Conservation (phyloP, 2,888 invertebrate species). For the Patella ulyssiponensis region DNA sequence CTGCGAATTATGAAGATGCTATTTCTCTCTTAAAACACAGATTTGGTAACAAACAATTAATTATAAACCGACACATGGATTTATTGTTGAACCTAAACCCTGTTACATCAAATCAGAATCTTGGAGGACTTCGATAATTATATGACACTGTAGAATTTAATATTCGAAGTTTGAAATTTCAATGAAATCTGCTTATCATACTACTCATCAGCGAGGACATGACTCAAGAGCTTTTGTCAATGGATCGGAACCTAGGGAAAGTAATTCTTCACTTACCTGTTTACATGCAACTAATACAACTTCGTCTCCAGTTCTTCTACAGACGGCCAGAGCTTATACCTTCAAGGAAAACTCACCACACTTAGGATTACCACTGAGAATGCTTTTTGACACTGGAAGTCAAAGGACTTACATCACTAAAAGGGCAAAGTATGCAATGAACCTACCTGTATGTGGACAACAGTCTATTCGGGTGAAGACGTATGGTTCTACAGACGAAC, state of each 20-base stretch:
- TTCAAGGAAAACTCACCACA: no score
- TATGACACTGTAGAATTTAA: neutral
- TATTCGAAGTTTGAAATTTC: neutral
- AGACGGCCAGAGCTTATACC: no score
- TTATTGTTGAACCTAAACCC: neutral
- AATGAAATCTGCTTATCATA: no score
- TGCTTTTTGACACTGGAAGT: neutral
- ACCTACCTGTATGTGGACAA: neutral
- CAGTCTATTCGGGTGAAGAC: neutral
- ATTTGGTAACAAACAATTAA: neutral
- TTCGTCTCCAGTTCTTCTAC: no score
- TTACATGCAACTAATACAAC: no score
- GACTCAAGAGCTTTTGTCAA: no score
- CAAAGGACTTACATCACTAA: neutral
- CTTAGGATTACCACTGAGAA: neutral
- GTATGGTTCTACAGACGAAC: neutral
- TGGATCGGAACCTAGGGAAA: no score
- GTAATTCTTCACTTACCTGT: no score
- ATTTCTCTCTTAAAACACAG: neutral
- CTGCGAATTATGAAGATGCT: neutral
- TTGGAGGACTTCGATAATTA: neutral
- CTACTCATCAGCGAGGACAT: no score
- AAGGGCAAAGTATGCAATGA: neutral
- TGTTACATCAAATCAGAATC: neutral
- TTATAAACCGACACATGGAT: constrained; percentile 4